Evolutionary conservation across 2,797 vertebrate genomes (phyloP).

Genomic region (Anguilla pacifica): DNA sequence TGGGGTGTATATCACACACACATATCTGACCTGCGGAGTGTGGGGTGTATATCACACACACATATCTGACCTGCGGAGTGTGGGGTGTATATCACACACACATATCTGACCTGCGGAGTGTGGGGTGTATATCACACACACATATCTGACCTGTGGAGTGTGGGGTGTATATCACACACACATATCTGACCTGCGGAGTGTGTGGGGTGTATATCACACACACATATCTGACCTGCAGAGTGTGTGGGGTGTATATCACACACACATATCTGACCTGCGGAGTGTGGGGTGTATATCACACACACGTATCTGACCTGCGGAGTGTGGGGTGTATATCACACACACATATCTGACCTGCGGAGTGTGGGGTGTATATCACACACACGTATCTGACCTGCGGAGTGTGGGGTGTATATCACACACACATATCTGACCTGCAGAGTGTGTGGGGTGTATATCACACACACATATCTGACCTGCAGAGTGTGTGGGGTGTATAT

Average conservation of each 20-base stretch:
- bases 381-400: slow-evolving; percentile 67
- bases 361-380: not conserved
- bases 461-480: too few species aligned
- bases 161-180: not conserved
- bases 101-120: not conserved
- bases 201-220: not conserved
- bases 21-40: not conserved
- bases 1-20: not conserved
- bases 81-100: not conserved
- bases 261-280: not conserved
- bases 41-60: not conserved
- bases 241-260: not conserved
- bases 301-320: slow-evolving; percentile 62
- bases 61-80: slow-evolving; percentile 62
- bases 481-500: too few species aligned
- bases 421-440: not conserved
- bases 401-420: not conserved
- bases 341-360: not conserved
- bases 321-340: not conserved
- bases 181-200: not conserved
- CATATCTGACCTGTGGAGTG: slow-evolving; percentile 67
- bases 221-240: too few species aligned
- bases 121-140: too few species aligned
- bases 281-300: not conserved
- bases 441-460: not conserved